Evolutionary conservation across 2,888 invertebrate genomes (phyloP).

Genomic region (Orthosia gracilis): DNA sequence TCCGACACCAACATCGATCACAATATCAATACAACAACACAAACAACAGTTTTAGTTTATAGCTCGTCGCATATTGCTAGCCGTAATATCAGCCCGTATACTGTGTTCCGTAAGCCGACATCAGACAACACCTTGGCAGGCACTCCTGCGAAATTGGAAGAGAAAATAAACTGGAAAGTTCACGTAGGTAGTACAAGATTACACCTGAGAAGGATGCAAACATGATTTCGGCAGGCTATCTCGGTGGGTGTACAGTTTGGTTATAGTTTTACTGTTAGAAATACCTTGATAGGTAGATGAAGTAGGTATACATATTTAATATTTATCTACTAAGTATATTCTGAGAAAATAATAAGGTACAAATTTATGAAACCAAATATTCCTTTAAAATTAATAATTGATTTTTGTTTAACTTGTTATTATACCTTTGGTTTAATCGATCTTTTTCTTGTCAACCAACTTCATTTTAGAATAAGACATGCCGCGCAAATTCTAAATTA

Average conservation of each 20-base stretch:
- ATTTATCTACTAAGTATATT: too few species aligned
- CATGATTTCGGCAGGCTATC: conserved; percentile 75
- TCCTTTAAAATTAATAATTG: too few species aligned
- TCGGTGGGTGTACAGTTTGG: conserved; percentile 19
- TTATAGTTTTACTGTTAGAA: conserved; percentile 3
- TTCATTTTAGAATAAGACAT: too few species aligned
- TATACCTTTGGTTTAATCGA: too few species aligned
- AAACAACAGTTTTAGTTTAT: conserved; percentile 56
- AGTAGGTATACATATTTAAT: too few species aligned
- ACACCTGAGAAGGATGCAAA: conserved; percentile 86
- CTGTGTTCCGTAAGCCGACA: conserved; percentile 79
- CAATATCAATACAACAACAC: conserved; percentile 31
- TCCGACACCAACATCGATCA: conserved; percentile 11
- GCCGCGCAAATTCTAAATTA: too few species aligned
- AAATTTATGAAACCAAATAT: too few species aligned
- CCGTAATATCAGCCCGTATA: conserved; percentile 68
- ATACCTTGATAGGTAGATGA: too few species aligned
- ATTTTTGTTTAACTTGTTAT: too few species aligned
- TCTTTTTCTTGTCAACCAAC: too few species aligned
- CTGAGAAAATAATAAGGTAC: too few species aligned
- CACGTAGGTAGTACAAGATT: conserved; percentile 82
- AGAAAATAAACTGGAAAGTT: conserved; percentile 90
- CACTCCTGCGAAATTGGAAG: conserved; percentile 89
- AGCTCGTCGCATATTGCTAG: conserved; percentile 56
- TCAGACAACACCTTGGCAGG: conserved; percentile 89